Base-by-base conservation (phyloP, 2,113 vertebrate genomes). In the Burhinus bistriatus region DNA sequence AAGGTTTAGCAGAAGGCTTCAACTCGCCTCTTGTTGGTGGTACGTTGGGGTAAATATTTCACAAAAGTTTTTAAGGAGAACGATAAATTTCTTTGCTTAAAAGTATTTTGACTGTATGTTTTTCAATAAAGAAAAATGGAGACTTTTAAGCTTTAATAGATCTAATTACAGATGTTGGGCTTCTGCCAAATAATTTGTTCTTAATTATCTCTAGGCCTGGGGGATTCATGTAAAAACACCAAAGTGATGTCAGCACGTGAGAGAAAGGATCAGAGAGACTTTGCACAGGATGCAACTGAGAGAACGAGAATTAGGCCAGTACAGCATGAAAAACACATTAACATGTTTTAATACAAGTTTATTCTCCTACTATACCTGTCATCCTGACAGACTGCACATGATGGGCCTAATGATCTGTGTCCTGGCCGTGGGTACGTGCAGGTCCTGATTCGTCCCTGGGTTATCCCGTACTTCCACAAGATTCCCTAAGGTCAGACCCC, bases 161-260 rank as follows among this genome's bases (percentile, higher is more conserved):
- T 83, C 27, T 89, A 81, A 88, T 94, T 70, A 80, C 40, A 71
- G 12, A 69, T 49, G 19, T 17, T 42, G 16, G 22, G 15, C 12
- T 76, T 86, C 45, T n/a, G 21, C 77, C 87, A 87, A 87, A 70
- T 93, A 77, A 91, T 91, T 96, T 96, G 65, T 61, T 89, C 70
- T 82, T 84, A 68, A 65, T 87, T 87, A 91, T 64, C 77, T 76
- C 20, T 57, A 76, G 36, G 44, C 61, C 62, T 3, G 0, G 9
- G 36, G 27, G 21, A 91, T 55, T 89, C 16, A 72, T 55, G 18
- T 76, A 49, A 71, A 88, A 89, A 54, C 34, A 66, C 15, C 0
- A 0, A 66, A 90, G 44, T 69, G n/a, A 52, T 19, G 32, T 75
- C 62, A 70, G 40, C 29, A 73, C 3, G 0, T 58, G 75, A 93